phyloP scores from a whole-genome alignment of 2,888 invertebrate genomes.

The Amiota minor region DNA sequence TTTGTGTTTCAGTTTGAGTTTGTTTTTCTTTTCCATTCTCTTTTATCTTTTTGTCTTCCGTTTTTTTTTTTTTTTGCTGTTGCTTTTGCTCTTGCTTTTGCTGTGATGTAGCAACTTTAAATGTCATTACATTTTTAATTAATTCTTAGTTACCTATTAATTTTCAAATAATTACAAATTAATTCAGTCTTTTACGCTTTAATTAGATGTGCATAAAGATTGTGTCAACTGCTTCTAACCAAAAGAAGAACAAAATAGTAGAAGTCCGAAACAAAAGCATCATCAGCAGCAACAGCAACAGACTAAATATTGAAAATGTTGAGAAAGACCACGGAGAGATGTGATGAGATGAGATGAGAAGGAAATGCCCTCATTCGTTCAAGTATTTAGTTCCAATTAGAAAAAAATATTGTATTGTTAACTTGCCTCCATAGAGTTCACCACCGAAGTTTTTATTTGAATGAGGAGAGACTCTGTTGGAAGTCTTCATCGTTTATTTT shows the following conservation, averaged over 20 bases:
- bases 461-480: neutral
- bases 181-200: constrained; percentile 38
- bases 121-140: constrained; percentile 27
- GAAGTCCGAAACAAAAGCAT: neutral
- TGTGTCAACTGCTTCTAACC: neutral
- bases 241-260: neutral
- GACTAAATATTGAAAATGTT: no score
- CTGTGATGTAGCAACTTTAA: constrained; percentile 20
- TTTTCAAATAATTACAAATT: constrained; percentile 40
- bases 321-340: neutral
- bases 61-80: neutral
- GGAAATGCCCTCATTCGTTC: neutral
- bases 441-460: neutral
- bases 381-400: neutral
- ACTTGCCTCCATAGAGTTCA: neutral
- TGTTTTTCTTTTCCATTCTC: no score
- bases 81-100: neutral
- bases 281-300: neutral
- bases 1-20: no score
- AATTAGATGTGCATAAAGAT: constrained; percentile 27
- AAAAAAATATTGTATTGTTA: neutral
- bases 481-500: neutral
- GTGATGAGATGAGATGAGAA: neutral
- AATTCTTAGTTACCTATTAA: constrained; percentile 33
- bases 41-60: neutral